phyloP scores from a whole-genome alignment of 2,888 invertebrate species.

The Strigamia transsilvanica region DNA sequence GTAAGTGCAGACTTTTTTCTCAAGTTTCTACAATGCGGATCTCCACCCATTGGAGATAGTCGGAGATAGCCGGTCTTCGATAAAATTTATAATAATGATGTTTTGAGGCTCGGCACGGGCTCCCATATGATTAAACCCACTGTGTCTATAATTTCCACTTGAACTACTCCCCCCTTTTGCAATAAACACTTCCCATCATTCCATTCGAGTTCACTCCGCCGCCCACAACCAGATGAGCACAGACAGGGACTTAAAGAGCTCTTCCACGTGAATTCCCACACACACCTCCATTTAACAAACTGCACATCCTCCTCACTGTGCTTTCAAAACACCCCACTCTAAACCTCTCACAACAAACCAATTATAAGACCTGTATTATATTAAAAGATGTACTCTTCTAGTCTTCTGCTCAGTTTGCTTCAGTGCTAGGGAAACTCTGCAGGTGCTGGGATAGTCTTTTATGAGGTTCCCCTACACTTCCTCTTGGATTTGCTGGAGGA shows the following conservation, averaged over 20 bases:
- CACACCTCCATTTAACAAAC: conserved; percentile 13
- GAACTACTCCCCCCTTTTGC: conserved; percentile 36
- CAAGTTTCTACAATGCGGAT: not conserved
- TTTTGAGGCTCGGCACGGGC: not conserved
- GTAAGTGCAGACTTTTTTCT: too few relatives aligned
- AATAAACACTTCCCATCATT: conserved; percentile 46
- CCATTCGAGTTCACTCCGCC: conserved; percentile 43
- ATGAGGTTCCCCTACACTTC: conserved; percentile 18
- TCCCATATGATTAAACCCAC: conserved; percentile 30
- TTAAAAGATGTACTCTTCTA: conserved; percentile 28
- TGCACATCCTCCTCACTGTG: not conserved
- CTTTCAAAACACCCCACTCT: conserved; percentile 27
- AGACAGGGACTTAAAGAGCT: conserved; percentile 49
- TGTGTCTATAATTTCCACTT: conserved; percentile 49
- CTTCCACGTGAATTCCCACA: conserved; percentile 46
- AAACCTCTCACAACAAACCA: conserved; percentile 40
- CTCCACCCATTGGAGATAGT: not conserved
- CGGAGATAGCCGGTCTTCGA: not conserved
- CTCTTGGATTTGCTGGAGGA: not conserved
- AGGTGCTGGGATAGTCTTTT: conserved; percentile 28
- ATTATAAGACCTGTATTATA: conserved; percentile 39
- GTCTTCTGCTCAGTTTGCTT: not conserved
- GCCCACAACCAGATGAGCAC: conserved; percentile 46
- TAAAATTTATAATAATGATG: conserved; percentile 44
- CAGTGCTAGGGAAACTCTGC: not conserved